Base-by-base conservation (phyloP, 2,797 vertebrate genomes). In the Tinamus major region DNA sequence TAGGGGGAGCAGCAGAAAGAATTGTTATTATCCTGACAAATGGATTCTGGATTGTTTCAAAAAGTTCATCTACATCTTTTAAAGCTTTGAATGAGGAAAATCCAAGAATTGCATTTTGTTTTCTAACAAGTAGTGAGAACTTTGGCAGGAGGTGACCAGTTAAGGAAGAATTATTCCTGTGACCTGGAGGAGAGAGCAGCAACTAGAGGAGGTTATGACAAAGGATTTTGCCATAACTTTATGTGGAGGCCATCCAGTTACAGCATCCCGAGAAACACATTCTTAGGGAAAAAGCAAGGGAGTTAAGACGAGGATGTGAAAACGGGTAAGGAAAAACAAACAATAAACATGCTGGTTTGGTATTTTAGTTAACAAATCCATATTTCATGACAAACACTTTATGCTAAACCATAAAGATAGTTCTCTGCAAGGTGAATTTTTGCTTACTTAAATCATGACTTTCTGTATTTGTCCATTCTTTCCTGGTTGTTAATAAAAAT, bases 1-100 rank as follows among this genome's bases (percentile, higher is more conserved):
- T 92, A 94, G 90, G 94, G 94, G 92, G 87, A 92, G 87, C 91
- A 48, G 88, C 70, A 93, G 85, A 96, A 95, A 95, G 89, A 94
- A 96, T 91, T 95, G 95, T 95, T 93, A 93, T 93, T 96, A 94
- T 95, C 86, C 88, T 92, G 88, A 94, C 94, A 96, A 96, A 96
- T 87, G 90, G 76, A 94, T 85, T 89, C 63, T 78, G 88, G 56
- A 89, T 89, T 93, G 62, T 92, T 96, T 92, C 93, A 94, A 92
- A 85, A 96, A 91, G 87, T 87, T 94, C 75, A 67, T 94, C 93
- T 95, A 83, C 87, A 71, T 63, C 48, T 24, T 68, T 27, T 68
- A 29, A 44, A 91, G 83, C 68, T 91, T 63, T 58, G 62, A 93
- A 93, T 23, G 35, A 55, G 77, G 92, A 95, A 86, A 41, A 29